A percentile compares a stretch with the other conserved stretches of the same genome.
phyloP scores from a whole-genome alignment of 2,888 invertebrate species.

The Caenorhabditis sp. region DNA sequence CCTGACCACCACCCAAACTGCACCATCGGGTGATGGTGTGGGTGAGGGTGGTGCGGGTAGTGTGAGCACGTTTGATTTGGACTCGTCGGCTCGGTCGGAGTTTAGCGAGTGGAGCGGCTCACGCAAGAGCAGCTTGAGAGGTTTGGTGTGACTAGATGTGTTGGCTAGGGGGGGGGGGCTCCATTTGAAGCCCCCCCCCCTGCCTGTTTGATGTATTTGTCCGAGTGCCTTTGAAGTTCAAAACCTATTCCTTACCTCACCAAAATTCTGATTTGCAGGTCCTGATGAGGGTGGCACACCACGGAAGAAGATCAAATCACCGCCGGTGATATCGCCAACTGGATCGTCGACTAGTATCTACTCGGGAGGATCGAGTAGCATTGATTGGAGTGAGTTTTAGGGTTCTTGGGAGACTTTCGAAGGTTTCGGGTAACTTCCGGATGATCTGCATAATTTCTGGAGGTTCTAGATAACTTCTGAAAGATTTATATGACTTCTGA shows the following conservation, averaged over 20 bases:
- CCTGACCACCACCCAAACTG: neutral
- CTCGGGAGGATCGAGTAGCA: conserved; percentile 68
- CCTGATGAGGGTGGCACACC: conserved; percentile 71
- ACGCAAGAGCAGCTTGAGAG: conserved; percentile 55
- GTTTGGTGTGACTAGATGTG: neutral
- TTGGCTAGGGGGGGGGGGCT: too few relatives aligned
- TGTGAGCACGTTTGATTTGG: too few relatives aligned
- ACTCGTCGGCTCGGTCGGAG: conserved; percentile 60
- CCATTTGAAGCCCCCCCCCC: too few relatives aligned
- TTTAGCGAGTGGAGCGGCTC: conserved; percentile 69
- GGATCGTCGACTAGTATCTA: conserved; percentile 69
- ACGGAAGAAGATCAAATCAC: conserved; percentile 71
- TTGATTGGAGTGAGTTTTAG: conserved; percentile 66
- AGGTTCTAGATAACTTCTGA: too few relatives aligned
- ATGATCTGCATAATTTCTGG: too few relatives aligned
- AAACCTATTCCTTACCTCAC: neutral
- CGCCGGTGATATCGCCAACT: conserved; percentile 71
- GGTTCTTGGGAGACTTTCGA: neutral
- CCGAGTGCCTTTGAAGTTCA: too few relatives aligned
- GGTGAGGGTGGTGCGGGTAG: neutral
- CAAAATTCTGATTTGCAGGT: conserved; percentile 65
- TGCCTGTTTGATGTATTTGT: too few relatives aligned
- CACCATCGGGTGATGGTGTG: neutral
- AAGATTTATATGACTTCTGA: too few relatives aligned
- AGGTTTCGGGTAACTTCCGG: too few relatives aligned